Evolutionary conservation across 2,888 invertebrate genomes (phyloP), one percentile per base, ranked within the genome.

Genomic region (Ceriagrion tenellum): DNA sequence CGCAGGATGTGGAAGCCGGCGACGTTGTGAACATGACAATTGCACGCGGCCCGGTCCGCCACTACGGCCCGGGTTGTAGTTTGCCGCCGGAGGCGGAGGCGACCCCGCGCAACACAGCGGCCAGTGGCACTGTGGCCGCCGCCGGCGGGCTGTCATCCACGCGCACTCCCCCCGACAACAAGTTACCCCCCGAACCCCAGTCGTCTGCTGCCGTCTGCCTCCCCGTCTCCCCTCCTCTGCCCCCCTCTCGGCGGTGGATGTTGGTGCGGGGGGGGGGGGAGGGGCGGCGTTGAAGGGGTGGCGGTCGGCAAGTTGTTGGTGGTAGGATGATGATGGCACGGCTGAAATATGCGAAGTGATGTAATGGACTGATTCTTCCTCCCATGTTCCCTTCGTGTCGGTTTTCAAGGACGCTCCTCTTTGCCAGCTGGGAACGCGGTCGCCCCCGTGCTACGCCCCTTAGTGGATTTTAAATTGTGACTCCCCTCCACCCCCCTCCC

Each of bases 281-380:
- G 88, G 35, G 13, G 88, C 47, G 89, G 55, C 0, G 40, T 6
- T 23, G 47, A 47, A 23, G 88, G 88, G 40, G 20, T 40, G 47
- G 47, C 47, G 23, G 88, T 16, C 20, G 10, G 81, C 16, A 18
- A n/a, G 81, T 30, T 30, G 81, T 81, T 69, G 69, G 23, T 69
- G 69, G 69, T 30, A n/a, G 81, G 12, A 18, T 12, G 89, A 89
- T 89, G 89, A 89, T 47, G 55, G 89, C 89, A 89, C 55, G 26
- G 89, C 55, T n/a, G 89, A 89, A 89, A 89, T 89, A 89, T 89
- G 89, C 89, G n/a, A 55, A 89, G 89, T 89, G 89, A 89, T 89
- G 89, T 89, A 89, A 89, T 89, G 89, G 89, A 89, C 89, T 47
- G 89, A 55, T 89, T 89, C 55, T 23, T 47, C 55, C 55, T 55